phyloP scores from a whole-genome alignment of 53 echinoderm and acorn worm species.

The Echinarachnius parma region DNA sequence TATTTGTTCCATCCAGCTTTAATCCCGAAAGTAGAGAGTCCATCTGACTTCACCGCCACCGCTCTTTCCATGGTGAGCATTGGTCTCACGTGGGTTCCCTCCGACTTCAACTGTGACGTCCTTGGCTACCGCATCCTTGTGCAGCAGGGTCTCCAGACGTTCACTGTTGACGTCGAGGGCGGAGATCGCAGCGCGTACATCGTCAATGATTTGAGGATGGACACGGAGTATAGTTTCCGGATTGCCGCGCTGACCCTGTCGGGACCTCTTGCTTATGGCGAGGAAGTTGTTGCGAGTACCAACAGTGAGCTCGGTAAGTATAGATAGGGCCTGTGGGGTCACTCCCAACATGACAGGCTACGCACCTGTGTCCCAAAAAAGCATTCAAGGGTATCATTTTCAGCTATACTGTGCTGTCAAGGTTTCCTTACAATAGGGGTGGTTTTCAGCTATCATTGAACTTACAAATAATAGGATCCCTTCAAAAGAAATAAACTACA shows the following conservation, averaged over 20 bases:
- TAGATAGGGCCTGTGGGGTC: not conserved
- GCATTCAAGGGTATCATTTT: too few relatives aligned
- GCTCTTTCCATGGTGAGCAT: constrained; percentile 26
- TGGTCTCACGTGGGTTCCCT: constrained; percentile 41
- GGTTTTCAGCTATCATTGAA: too few relatives aligned
- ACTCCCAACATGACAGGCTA: too few relatives aligned
- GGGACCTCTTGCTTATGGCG: constrained; percentile 40
- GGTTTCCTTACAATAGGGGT: too few relatives aligned
- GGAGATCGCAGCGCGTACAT: constrained; percentile 27
- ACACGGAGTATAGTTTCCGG: constrained; percentile 39
- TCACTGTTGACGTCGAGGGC: constrained; percentile 26
- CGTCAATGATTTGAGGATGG: constrained; percentile 30
- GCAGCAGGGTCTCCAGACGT: not conserved
- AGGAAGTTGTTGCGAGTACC: constrained; percentile 11
- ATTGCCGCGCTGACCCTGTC: constrained; percentile 40
- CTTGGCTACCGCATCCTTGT: constrained; percentile 56
- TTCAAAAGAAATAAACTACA: too few relatives aligned
- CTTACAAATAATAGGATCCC: too few relatives aligned
- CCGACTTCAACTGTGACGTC: constrained; percentile 53
- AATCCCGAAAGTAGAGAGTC: constrained; percentile 22
- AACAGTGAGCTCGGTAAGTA: constrained; percentile 36
- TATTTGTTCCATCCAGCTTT: too few relatives aligned
- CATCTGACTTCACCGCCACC: constrained; percentile 26
- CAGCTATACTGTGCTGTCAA: too few relatives aligned
- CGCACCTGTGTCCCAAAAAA: too few relatives aligned